A percentile compares a stretch with the other conserved stretches of the same genome.
phyloP scores from a whole-genome alignment of 2,888 invertebrate genomes.

The Helleia helle region DNA sequence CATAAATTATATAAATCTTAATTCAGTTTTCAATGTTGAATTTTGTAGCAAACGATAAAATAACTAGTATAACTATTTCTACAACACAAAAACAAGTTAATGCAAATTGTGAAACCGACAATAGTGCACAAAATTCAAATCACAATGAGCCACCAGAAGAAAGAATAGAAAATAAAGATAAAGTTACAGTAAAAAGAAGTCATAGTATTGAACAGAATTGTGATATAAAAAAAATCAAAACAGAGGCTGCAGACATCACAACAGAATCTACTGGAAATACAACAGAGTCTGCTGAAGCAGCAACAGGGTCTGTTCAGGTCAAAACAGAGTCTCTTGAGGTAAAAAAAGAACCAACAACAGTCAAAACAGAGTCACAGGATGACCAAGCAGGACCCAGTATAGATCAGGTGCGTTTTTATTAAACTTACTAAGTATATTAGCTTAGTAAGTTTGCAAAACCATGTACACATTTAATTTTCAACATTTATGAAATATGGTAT shows the following conservation, averaged over 20 bases:
- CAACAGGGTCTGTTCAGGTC: slow-evolving; percentile 4
- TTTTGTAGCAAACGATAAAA: not conserved
- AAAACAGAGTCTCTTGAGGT: slow-evolving; percentile 12
- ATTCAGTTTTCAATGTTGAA: slow-evolving; percentile 7
- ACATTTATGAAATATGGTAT: no score
- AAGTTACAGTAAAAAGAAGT: slow-evolving; percentile 29
- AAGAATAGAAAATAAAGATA: slow-evolving; percentile 2
- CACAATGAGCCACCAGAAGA: not conserved
- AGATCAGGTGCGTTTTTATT: slow-evolving; percentile 9
- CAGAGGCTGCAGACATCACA: slow-evolving; percentile 20
- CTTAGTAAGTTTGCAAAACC: no score
- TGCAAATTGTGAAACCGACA: not conserved
- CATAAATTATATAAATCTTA: no score
- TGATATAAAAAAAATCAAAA: slow-evolving; percentile 37
- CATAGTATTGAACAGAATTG: slow-evolving; percentile 23
- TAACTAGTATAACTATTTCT: not conserved
- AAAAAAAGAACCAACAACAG: slow-evolving; percentile 2
- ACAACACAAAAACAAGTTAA: not conserved
- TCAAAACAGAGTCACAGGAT: not conserved
- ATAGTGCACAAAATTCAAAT: not conserved
- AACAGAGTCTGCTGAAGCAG: not conserved
- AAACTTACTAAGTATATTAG: no score
- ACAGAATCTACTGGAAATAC: not conserved
- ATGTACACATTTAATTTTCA: no score
- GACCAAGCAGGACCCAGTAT: slow-evolving; percentile 8